phyloP scores from a whole-genome alignment of 1,140 invertebrate species.

The Xylocopa sonorina region DNA sequence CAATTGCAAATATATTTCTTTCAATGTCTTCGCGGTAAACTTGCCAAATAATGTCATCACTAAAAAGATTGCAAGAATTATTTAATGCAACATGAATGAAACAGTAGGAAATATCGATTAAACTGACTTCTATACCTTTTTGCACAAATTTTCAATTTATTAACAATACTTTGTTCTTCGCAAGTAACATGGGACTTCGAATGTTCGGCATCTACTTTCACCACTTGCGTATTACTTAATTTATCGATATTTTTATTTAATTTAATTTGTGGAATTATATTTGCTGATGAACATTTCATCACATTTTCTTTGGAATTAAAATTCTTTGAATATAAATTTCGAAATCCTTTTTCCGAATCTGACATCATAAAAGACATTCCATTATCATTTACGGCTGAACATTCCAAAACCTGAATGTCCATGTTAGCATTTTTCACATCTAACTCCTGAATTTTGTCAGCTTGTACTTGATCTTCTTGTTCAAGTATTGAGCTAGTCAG shows the following conservation, averaged over 20 bases:
- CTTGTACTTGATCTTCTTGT: background rate
- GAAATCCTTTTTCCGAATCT: background rate
- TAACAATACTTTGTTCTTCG: slow-evolving; percentile 12
- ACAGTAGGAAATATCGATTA: slow-evolving; percentile 5
- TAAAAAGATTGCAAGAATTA: slow-evolving; percentile 53
- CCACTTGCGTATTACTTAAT: background rate
- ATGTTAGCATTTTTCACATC: background rate
- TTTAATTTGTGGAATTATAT: background rate
- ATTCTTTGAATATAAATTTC: background rate
- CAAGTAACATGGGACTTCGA: background rate
- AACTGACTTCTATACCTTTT: slow-evolving; percentile 43
- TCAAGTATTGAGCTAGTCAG: background rate
- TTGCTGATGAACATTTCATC: background rate
- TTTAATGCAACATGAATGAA: background rate
- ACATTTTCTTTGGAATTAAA: slow-evolving; percentile 9
- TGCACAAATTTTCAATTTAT: slow-evolving; percentile 36
- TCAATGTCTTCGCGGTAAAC: slow-evolving; percentile 54
- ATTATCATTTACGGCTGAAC: background rate
- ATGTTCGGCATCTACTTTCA: background rate
- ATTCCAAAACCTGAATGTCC: background rate
- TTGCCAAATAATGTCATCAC: slow-evolving; percentile 70
- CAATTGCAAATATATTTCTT: slow-evolving; percentile 55
- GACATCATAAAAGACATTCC: background rate
- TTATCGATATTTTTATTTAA: background rate
- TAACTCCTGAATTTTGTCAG: background rate